Percentiles rank a stretch among this genome's conserved stretches.
Evolutionary conservation across 2,888 invertebrate genomes (phyloP).

Genomic region (Synanthedon formicaeformis): DNA sequence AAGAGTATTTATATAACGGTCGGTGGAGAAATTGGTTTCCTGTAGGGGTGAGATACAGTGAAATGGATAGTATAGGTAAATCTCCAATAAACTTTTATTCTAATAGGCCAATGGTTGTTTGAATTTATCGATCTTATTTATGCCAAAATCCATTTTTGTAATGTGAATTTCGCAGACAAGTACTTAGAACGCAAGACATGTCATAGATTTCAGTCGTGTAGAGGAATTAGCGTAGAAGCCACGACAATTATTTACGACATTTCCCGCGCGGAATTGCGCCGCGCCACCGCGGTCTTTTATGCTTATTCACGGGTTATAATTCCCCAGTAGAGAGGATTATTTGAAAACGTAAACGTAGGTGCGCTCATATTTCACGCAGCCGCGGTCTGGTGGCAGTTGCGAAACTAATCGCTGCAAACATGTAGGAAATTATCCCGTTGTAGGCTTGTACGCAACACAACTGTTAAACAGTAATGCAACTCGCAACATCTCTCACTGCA

Average conservation of each 20-base stretch:
- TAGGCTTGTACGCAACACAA: conserved; percentile 13
- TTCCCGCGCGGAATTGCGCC: conserved; percentile 43
- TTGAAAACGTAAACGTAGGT: conserved; percentile 54
- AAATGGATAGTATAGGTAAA: too few species aligned
- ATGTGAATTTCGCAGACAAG: too few species aligned
- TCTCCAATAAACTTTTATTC: too few species aligned
- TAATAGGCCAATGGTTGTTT: too few species aligned
- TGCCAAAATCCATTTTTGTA: too few species aligned
- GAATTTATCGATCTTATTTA: too few species aligned
- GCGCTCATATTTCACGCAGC: conserved; percentile 48
- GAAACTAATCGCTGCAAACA: conserved; percentile 55
- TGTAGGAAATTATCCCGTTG: conserved; percentile 43
- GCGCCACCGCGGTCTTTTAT: conserved; percentile 41
- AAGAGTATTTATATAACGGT: too few species aligned
- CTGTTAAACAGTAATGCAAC: background rate
- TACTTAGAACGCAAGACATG: conserved; percentile 9
- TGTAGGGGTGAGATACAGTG: too few species aligned
- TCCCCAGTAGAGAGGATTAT: conserved; percentile 46
- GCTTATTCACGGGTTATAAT: conserved; percentile 60
- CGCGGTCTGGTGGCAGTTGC: conserved; percentile 40
- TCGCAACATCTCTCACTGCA: background rate
- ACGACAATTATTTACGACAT: conserved; percentile 56
- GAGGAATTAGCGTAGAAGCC: conserved; percentile 48
- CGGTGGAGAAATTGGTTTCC: too few species aligned
- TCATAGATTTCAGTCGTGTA: conserved; percentile 46